phyloP scores from a whole-genome alignment of 2,797 vertebrate species.

The Mormyrops boulengeri region DNA sequence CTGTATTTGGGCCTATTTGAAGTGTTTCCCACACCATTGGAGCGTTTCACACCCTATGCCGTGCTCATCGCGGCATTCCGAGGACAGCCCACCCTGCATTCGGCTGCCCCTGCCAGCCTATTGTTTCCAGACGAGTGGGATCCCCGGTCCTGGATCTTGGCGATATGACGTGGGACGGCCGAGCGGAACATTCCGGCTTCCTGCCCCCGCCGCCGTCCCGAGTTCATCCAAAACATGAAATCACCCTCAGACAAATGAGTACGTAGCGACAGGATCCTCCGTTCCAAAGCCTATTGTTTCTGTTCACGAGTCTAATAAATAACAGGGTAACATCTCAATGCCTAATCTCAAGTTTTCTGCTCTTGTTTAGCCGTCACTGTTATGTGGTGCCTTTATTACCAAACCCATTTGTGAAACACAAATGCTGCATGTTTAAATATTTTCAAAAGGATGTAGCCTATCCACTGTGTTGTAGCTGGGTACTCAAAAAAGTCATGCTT shows the following conservation, averaged over 20 bases:
- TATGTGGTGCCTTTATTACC: neutral
- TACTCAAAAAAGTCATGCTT: neutral
- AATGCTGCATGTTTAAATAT: neutral
- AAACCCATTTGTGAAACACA: neutral
- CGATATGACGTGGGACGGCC: neutral
- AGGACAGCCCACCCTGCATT: conserved; percentile 31
- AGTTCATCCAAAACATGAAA: conserved; percentile 19
- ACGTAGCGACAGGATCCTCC: neutral
- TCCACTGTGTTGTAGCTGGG: neutral
- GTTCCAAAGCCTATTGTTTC: neutral
- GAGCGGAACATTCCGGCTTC: conserved; percentile 27
- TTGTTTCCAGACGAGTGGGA: conserved; percentile 25
- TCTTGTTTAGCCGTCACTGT: neutral
- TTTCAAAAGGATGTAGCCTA: neutral
- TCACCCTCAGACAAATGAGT: conserved; percentile 14
- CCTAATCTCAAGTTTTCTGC: neutral
- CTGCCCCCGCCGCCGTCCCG: conserved; percentile 13
- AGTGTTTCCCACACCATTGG: neutral
- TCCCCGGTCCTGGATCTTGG: neutral
- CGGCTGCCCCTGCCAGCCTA: conserved; percentile 1
- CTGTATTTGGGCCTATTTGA: neutral
- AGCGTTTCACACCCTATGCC: neutral
- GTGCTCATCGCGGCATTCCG: conserved; percentile 32
- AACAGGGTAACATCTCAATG: neutral
- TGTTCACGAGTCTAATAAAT: neutral